A percentile compares a stretch with the other conserved stretches of the same genome.
These are phyloP conservation scores for Lutraria lutraria DNA, from an alignment of 2,888 invertebrate genomes.

Conservation along the genomic window DNA sequence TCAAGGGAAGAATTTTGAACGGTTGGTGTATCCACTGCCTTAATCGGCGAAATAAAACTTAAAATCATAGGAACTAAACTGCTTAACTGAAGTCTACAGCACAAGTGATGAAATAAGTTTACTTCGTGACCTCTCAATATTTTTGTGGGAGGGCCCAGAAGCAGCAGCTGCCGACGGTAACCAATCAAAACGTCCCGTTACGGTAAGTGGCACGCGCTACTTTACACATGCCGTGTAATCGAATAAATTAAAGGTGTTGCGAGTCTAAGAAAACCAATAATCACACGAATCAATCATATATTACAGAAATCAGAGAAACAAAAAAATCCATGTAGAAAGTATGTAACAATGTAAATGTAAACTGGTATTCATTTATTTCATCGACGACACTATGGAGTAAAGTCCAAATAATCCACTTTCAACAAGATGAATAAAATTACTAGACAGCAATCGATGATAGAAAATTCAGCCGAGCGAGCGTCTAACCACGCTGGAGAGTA, in stretches of 20 bases:
- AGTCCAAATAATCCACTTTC: conserved; percentile 23
- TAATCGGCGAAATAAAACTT: conserved; percentile 65
- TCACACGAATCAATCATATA: conserved; percentile 28
- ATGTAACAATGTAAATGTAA: neutral
- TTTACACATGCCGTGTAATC: conserved; percentile 69
- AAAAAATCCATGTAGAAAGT: neutral
- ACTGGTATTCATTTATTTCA: neutral
- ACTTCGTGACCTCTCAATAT: conserved; percentile 75
- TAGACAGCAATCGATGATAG: conserved; percentile 13
- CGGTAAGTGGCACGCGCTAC: conserved; percentile 69
- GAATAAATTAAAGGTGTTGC: conserved; percentile 57
- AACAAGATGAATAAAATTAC: conserved; percentile 15
- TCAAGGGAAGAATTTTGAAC: conserved; percentile 71
- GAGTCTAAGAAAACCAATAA: conserved; percentile 37
- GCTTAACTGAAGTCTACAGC: conserved; percentile 61
- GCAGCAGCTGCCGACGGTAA: conserved; percentile 67
- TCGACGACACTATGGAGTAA: neutral
- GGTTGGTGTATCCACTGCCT: conserved; percentile 64
- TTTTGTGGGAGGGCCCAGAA: conserved; percentile 69
- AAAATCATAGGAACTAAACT: conserved; percentile 67
- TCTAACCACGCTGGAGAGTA: neutral
- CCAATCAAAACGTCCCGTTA: conserved; percentile 72
- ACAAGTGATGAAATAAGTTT: conserved; percentile 72
- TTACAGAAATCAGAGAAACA: neutral
- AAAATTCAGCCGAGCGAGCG: neutral